Evolutionary conservation across 2,888 invertebrate genomes (phyloP), one percentile per base, ranked within the genome.

Genomic region (Agapostemon virescens): DNA sequence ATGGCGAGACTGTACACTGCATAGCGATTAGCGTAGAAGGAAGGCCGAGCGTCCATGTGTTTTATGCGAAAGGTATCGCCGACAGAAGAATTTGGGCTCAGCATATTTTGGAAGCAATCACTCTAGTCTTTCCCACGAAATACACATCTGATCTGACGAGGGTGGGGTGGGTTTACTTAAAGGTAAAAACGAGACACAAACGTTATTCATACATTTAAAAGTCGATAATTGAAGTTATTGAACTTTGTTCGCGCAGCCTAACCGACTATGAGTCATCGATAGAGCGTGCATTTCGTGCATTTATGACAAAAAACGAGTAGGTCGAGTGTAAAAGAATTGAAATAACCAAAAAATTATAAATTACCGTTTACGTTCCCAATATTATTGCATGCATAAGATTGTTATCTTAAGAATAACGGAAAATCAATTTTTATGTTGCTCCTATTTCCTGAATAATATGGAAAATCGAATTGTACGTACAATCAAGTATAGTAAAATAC

Each of bases 81-180:
- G 93, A 93, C 80, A 88, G 94, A 89, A 88, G 94, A 73, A 91
- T 95, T 79, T 97, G 97, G 97, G 96, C 97, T 92, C 97, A 97
- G 90, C 96, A 96, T 90, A 94, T 97, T 33, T 94, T 96, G 0
- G 96, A 97, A 91, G 95, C 95, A 86, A 92, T 97, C 30, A 96
- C 96, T 0, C 93, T 94, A 40, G 94, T 94, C n/a, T 95, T 96
- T 90, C 95, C 96, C 1, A 92, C 94, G 0, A 95, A 95, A 88
- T 95, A 96, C 80, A 95, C 95, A 0, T 94, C 96, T 1, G 96
- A 96, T 90, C 96, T 95, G 87, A 95, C 95, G 23, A 93, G 96
- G 89, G 95, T 96, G 85, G 97, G 97, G 36, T 97, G 97, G 97
- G 96, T 96, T 86, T 97, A 96, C 90, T 93, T 97, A 26, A 94